Evolutionary conservation across 2,797 vertebrate genomes (phyloP), one percentile per base, ranked within the genome.

Genomic region (Acrocephalus scirpaceus): DNA sequence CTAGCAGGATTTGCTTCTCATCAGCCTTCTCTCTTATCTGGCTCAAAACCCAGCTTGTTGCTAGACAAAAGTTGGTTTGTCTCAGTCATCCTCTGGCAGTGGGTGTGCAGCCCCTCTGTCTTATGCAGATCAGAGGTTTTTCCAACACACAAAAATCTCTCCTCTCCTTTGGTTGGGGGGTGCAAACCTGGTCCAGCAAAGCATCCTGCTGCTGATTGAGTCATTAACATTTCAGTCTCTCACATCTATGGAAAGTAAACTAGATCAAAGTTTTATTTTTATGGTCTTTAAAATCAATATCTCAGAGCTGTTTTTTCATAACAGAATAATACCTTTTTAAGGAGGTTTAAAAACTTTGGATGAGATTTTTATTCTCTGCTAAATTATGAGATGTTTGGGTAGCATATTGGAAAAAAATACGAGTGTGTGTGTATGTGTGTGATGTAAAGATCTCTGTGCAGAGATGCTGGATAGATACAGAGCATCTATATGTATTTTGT

Each of bases 81-180:
- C 17, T 4, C 45, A 38, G 13, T 45, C 65, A 58, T 26, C n/a
- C 25, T 51, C 51, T 62, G 26, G 10, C 1, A 2, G 12, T 51
- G 38, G 18, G 7, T 40, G 15, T 45, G 38, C 21, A 45, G 5
- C 10, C 5, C 18, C 21, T 64, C 23, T 58, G 6, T 76, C 12
- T 45, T 27, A 19, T 2, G n/a, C 21, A 26, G 25, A 58, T 57
- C 58, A 40, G 38, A 71, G n/a, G 13, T 51, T 65, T 89, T 76
- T 38, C 17, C 16, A 30, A 21, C 11, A 45, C 13, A 30, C 5
- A 40, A 19, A 50, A 77, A 30, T 14, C 13, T 60, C 8, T 40
- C 19, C 45, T 50, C n/a, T 38, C 6, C 23, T 64, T 44, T 1
- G 1, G 3, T 4, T 51, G 21, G 1, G 13, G 10, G 3, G 1